phyloP scores from a whole-genome alignment of 2,797 vertebrate species.

The Thripadectes ignobilis region DNA sequence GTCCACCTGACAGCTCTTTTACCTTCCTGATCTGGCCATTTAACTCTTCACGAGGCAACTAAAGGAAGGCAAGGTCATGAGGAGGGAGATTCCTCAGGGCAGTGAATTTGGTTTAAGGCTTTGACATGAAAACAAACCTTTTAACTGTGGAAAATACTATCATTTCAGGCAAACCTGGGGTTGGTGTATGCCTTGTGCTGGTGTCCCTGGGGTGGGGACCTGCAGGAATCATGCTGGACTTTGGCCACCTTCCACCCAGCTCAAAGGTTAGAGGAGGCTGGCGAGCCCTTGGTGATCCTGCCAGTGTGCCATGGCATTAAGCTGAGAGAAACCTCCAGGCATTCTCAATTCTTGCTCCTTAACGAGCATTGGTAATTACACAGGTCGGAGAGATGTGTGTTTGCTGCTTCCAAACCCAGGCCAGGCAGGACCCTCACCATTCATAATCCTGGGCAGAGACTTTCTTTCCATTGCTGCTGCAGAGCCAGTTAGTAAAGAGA shows the following conservation, averaged over 20 bases:
- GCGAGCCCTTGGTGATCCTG: not conserved
- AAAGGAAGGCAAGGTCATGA: fast-evolving
- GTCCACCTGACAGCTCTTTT: not conserved
- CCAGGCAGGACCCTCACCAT: not conserved
- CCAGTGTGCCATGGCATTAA: not conserved
- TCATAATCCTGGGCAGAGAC: not conserved
- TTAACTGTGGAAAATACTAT: not conserved
- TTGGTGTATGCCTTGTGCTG: not conserved
- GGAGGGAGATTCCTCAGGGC: not conserved
- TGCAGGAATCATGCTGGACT: not conserved
- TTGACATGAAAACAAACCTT: not conserved
- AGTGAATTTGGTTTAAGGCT: not conserved
- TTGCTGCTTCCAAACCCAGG: not conserved
- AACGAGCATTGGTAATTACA: not conserved
- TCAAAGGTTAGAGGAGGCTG: slow-evolving; percentile 61
- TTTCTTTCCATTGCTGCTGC: not conserved
- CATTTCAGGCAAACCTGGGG: fast-evolving
- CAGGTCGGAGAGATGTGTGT: not conserved
- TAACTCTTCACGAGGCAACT: not conserved
- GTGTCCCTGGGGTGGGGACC: not conserved
- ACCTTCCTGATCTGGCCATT: not conserved
- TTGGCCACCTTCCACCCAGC: slow-evolving; percentile 48
- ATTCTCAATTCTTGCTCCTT: not conserved
- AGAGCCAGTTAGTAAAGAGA: not conserved
- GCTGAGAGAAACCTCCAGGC: not conserved